Evolutionary conservation across 2,113 vertebrate genomes (phyloP).

Genomic region (Urocitellus parryii): DNA sequence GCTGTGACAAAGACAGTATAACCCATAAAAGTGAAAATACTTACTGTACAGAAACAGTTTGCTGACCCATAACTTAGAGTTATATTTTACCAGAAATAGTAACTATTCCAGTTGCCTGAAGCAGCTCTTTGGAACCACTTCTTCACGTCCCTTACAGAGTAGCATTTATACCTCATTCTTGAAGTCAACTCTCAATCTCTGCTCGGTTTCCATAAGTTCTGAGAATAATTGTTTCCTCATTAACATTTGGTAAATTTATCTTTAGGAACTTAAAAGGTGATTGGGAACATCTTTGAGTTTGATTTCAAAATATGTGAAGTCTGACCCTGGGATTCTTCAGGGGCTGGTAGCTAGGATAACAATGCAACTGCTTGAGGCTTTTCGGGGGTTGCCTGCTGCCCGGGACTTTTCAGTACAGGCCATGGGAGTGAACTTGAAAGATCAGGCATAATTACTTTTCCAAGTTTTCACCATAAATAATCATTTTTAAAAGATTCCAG

Average conservation of each 20-base stretch:
- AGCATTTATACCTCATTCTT: rapidly evolving
- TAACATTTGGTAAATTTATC: constrained; percentile 30
- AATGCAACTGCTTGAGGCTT: neutral
- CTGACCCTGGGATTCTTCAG: neutral
- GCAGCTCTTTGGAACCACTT: neutral
- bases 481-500: constrained; percentile 70
- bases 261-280: constrained; percentile 1
- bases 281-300: neutral
- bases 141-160: rapidly evolving
- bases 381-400: neutral
- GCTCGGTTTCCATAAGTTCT: neutral
- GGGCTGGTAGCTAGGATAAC: neutral
- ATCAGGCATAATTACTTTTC: constrained; percentile 61
- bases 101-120: neutral
- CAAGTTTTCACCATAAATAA: constrained; percentile 75
- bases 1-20: neutral
- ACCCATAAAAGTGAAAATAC: neutral
- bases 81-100: neutral
- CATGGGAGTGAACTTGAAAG: constrained; percentile 44
- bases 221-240: neutral
- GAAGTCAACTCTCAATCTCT: neutral
- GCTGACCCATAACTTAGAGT: neutral
- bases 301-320: constrained; percentile 21
- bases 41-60: neutral
- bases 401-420: neutral